Evolutionary conservation across 2,888 invertebrate genomes (phyloP).

Genomic region (Oscheius onirici): DNA sequence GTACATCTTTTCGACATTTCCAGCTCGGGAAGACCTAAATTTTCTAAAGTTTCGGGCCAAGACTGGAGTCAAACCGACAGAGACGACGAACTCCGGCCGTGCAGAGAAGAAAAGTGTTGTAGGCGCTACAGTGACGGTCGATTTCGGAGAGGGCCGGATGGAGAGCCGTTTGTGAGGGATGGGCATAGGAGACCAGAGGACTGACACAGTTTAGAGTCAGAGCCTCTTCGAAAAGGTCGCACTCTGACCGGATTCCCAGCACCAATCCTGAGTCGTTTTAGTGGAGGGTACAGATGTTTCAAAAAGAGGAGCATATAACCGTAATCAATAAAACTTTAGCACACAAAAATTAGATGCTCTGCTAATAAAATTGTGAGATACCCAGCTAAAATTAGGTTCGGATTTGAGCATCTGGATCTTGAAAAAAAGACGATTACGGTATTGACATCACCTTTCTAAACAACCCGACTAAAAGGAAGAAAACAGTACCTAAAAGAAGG

Average conservation of each 20-base stretch:
- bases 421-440: no score
- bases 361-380: no score
- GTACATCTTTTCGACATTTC: constrained; percentile 61
- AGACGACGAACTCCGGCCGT: constrained; percentile 51
- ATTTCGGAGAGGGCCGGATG: constrained; percentile 53
- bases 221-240: constrained; percentile 58
- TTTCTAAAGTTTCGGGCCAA: no score
- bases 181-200: constrained; percentile 53
- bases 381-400: no score
- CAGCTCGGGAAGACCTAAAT: constrained; percentile 46
- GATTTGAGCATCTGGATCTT: no score
- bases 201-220: constrained; percentile 53
- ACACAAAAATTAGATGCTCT: no score
- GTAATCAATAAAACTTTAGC: no score
- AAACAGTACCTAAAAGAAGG: constrained; percentile 2
- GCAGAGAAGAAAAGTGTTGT: constrained; percentile 57
- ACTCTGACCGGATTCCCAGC: constrained; percentile 8
- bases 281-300: no score
- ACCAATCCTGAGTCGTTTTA: background rate
- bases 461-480: no score
- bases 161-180: constrained; percentile 42
- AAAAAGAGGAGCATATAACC: no score
- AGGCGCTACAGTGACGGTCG: constrained; percentile 51
- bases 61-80: constrained; percentile 60
- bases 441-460: no score